A percentile compares a stretch with the other conserved stretches of the same genome.
These are phyloP conservation scores for Misgurnus mizolepis DNA, from an alignment of 2,113 vertebrate species.

Conservation along the genomic window DNA sequence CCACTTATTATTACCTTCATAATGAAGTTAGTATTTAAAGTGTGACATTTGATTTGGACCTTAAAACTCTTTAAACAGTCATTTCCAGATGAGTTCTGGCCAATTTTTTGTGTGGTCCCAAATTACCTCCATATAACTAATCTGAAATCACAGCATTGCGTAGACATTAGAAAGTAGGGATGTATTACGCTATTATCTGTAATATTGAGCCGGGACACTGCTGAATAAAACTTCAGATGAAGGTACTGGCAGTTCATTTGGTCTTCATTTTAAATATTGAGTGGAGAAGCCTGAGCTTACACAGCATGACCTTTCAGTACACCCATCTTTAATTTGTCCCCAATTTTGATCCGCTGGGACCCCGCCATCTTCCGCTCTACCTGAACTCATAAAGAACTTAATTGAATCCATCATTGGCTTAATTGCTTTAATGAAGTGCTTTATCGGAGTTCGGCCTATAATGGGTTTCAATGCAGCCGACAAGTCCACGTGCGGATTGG, in stretches of 20 bases:
- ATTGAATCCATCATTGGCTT: constrained; percentile 71
- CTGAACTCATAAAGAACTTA: constrained; percentile 64
- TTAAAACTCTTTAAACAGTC: not conserved
- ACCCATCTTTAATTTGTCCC: constrained; percentile 46
- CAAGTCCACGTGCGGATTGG: constrained; percentile 47
- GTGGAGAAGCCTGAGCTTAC: constrained; percentile 10
- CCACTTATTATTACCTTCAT: not conserved
- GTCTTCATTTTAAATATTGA: constrained; percentile 46
- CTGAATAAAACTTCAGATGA: constrained; percentile 35
- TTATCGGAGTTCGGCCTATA: constrained; percentile 57
- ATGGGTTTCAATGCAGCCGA: constrained; percentile 57
- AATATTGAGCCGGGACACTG: constrained; percentile 23
- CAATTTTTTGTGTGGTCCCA: not conserved
- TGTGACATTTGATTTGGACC: not conserved
- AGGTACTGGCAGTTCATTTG: constrained; percentile 46
- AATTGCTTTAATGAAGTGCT: constrained; percentile 74
- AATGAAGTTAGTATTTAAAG: not conserved
- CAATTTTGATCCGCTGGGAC: constrained; percentile 41
- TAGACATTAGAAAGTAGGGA: constrained; percentile 8
- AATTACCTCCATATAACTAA: not conserved
- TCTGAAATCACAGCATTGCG: constrained; percentile 1
- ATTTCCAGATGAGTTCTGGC: not conserved
- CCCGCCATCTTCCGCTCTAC: constrained; percentile 54
- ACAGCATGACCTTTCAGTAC: constrained; percentile 43
- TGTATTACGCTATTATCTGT: constrained; percentile 23